Evolutionary conservation across 2,888 invertebrate species (phyloP), one percentile per base, ranked within the genome.

Genomic region (Macrophya alboannulata): DNA sequence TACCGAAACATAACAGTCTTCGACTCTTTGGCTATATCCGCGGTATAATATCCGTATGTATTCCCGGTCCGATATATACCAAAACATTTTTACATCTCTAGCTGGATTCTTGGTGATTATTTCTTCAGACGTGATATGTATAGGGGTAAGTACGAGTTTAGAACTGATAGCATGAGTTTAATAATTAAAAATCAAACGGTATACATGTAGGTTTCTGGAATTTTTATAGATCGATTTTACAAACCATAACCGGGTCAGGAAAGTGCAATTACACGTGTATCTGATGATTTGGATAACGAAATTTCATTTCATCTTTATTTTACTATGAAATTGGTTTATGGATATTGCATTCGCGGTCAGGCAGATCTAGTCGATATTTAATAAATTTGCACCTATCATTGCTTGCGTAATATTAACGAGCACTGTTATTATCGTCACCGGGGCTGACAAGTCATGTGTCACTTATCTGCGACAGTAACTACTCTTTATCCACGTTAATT

Each of bases 1-100:
- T 91, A 92, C 89, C 88, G 89, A 86, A 87, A 88, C 87, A 87
- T 85, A 88, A 87, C 87, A 87, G 86, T 55, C 51, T 51, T 37
- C 31, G 8, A 31, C 31, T 31, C 51, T 77, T 77, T 55, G 77
- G 51, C 74, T 45, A 9, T 43, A 9, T 43, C 17, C 72, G 72
- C 43, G 68, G 21, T 31, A 25, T 5, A 5, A 43, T n/a, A n/a
- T n/a, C n/a, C n/a, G 17, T 3, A 9, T 6, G 15, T n/a, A 21
- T 48, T 21, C 25, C 76, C 48, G 76, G 21, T 25, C 48, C 40
- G 21, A 25, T 45, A 51, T 55, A 55, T n/a, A n/a, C n/a, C 48
- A 6, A 31, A 55, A 31, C 55, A 17, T 31, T 77, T 55, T 55
- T n/a, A 51, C 25, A 77, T 37, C 76, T 77, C 76, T 48, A 45